Conservation (phyloP, 2,888 invertebrate genomes). For the Eupeodes latifasciatus region DNA sequence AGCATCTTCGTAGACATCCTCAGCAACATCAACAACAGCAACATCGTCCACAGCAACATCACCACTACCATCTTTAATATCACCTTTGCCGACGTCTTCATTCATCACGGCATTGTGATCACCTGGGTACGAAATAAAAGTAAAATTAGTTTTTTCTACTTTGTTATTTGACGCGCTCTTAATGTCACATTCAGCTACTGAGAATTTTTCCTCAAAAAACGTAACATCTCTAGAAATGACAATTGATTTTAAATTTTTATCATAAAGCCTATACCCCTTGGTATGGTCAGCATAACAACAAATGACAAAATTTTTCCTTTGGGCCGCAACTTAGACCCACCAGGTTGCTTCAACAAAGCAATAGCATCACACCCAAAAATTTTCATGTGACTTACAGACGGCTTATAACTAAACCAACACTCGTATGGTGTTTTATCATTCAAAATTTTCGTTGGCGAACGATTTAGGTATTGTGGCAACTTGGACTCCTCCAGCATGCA, state of each 20-base stretch:
- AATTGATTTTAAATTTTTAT: slow-evolving; percentile 56
- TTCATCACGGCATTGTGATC: slow-evolving; percentile 13
- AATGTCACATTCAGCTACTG: slow-evolving; percentile 20
- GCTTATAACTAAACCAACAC: slow-evolving; percentile 65
- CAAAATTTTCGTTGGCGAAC: slow-evolving; percentile 64
- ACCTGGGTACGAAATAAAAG: slow-evolving; percentile 21
- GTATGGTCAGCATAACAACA: slow-evolving; percentile 55
- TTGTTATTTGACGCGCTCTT: slow-evolving; percentile 2
- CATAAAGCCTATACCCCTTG: slow-evolving; percentile 69
- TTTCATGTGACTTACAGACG: slow-evolving; percentile 65
- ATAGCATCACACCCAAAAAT: slow-evolving; percentile 70
- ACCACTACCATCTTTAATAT: neutral
- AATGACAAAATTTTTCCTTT: slow-evolving; percentile 63
- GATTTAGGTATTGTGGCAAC: slow-evolving; percentile 70
- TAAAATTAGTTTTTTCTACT: neutral
- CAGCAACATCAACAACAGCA: neutral
- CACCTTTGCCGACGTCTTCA: neutral
- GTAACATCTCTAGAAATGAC: slow-evolving; percentile 68
- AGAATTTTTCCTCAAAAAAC: slow-evolving; percentile 73
- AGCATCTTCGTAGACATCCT: neutral
- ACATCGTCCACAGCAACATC: neutral
- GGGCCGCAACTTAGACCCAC: slow-evolving; percentile 61
- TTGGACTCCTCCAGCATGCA: slow-evolving; percentile 64
- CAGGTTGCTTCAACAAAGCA: slow-evolving; percentile 57
- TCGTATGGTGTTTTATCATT: slow-evolving; percentile 68